Evolutionary conservation across 2,113 vertebrate species (phyloP).

Genomic region (Microtus montanus): DNA sequence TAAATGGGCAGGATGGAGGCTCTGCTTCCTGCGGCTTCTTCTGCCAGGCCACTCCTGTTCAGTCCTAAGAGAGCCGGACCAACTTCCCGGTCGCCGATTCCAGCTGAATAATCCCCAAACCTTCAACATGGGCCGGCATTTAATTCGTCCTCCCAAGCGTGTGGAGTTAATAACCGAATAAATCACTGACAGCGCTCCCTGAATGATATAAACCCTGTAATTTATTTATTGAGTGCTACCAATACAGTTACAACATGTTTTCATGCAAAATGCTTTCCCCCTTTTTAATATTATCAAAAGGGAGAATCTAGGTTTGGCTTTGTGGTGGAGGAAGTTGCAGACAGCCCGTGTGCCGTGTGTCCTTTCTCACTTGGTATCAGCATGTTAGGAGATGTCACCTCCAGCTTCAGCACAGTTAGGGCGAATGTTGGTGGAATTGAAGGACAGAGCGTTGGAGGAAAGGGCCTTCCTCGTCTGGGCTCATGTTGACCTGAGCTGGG

Average conservation of each 20-base stretch:
- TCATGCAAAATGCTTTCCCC: constrained; percentile 84
- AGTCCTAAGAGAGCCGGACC: constrained; percentile 8
- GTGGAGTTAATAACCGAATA: constrained; percentile 88
- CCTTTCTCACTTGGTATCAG: neutral
- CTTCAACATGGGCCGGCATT: constrained; percentile 80
- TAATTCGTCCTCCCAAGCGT: constrained; percentile 88
- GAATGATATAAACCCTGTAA: constrained; percentile 90
- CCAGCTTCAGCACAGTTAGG: neutral
- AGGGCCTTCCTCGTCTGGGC: neutral
- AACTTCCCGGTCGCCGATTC: constrained; percentile 79
- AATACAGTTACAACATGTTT: constrained; percentile 88
- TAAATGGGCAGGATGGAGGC: constrained; percentile 80
- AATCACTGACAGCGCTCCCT: constrained; percentile 85
- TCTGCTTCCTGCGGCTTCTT: constrained; percentile 71
- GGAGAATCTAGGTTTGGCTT: constrained; percentile 6
- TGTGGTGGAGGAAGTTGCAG: constrained; percentile 55
- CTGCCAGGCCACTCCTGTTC: constrained; percentile 57
- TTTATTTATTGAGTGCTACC: constrained; percentile 88
- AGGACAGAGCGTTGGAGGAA: neutral
- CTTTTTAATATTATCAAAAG: constrained; percentile 80
- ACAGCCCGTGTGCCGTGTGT: neutral
- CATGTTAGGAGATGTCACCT: neutral
- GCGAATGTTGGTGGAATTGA: neutral
- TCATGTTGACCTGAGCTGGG: neutral
- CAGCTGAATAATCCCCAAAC: constrained; percentile 79